Base-by-base conservation (phyloP, 2,797 vertebrate genomes). In the Crax fasciolata region DNA sequence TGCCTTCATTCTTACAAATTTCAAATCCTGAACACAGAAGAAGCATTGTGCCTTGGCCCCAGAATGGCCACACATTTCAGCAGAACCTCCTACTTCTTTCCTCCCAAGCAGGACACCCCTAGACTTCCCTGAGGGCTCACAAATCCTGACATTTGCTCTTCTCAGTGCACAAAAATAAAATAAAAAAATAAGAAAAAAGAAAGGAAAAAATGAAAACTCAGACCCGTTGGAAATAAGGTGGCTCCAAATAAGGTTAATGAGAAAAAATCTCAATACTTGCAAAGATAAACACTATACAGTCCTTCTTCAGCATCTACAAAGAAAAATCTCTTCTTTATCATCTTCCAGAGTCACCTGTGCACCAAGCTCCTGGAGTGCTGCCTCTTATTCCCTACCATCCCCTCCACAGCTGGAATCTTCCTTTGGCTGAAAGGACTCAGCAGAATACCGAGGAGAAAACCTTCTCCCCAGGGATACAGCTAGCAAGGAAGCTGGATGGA, bases 51-150 rank as follows among this genome's bases (percentile, higher is more conserved):
- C 32, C 39, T 84, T 20, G 30, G 39, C 35, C 73, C 19, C 2
- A 1, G 21, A 16, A 30, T 3, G 3, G 19, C 4, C 51, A 62
- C 5, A 14, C 41, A 7, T 14, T 46, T 17, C 41, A 78, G 44
- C 23, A 82, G 66, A 81, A 51, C 14, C 1, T 2, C 11, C 38
- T 38, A 8, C 16, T 65, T 7, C 14, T 61, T 46, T 61, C 39
- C 19, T 51, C 18, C 24, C 35, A 16, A 12, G 30, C 0, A 0
- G 35, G 9, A 0, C 0, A 81, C 14, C 7, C 30, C 27, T 30
- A 52, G 21, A 38, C 46, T 1, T 46, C 30, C 30, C 28, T 1
- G 5, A 57, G 27, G 16, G 43, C 63, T 82, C 10, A 3, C 51
- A 21, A 28, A 39, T 70, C 8, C 46, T 62, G 43, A 24, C 14